Evolutionary conservation across 2,113 vertebrate genomes (phyloP), one percentile per base, ranked within the genome.

Genomic region (Sphaerodactylus townsendi): DNA sequence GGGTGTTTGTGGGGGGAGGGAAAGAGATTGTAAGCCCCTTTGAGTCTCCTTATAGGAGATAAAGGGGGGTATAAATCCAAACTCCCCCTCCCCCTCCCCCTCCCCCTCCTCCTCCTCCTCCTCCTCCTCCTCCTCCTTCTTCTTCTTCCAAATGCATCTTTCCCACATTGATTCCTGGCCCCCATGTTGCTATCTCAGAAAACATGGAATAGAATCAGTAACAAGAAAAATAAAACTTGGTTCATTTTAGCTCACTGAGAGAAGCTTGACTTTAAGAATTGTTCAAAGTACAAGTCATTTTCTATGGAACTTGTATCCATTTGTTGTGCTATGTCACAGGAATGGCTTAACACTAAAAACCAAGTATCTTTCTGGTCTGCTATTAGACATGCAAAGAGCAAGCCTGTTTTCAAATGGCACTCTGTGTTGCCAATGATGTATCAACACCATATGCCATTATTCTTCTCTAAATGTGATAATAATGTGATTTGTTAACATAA

Each of bases 401-500:
- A 94, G 86, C 90, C 81, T 93, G 82, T 91, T 95, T 95, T 95
- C 90, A 92, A 92, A 90, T 87, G 77, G 46, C 0, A 0, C 75
- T 93, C 75, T 77, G 86, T 87, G 87, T 76, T 71, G 56, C 90
- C 93, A 93, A 69, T 94, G 93, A 93, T 93, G 65, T 94, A 91
- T 93, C 90, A 89, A 91, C 93, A 86, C 82, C 87, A 86, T 89
- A 90, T 95, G 91, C 88, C 88, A 90, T 93, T 94, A 10, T 92
- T 94, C 90, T 92, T 93, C 41, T 86, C 91, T 94, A 95, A 95
- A 95, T 95, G 91, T 89, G 92, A 90, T 93, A 91, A 92, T 95
- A 95, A 95, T 95, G 92, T 94, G 95, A 91, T 95, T 89, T 92
- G 92, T 94, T 95, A 94, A 90, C 88, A 93, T 94, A 93, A 96